Evolutionary conservation across 2,888 invertebrate species (phyloP).

Genomic region (Eumerus sabulonum): DNA sequence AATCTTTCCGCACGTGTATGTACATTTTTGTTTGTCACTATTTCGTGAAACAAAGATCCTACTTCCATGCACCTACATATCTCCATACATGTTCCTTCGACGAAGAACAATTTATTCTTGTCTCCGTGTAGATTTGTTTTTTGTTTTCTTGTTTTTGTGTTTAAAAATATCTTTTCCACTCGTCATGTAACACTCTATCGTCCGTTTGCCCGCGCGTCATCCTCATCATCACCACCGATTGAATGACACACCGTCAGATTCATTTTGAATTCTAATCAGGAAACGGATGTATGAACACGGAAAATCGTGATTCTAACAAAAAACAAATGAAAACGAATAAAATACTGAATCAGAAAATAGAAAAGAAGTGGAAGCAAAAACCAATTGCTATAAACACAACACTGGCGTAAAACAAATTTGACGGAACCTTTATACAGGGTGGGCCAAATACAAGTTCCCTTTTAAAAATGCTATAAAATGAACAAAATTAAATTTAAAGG

Average conservation of each 20-base stretch:
- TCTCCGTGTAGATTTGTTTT: conserved; percentile 19
- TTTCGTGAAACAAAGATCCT: not conserved
- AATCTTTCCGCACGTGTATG: no score
- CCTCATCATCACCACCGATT: conserved; percentile 27
- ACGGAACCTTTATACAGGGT: no score
- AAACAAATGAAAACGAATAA: conserved; percentile 11
- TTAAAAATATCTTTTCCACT: conserved; percentile 14
- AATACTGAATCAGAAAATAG: no score
- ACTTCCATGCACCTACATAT: conserved; percentile 21
- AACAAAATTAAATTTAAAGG: no score
- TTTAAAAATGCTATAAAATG: no score
- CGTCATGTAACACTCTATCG: conserved; percentile 53
- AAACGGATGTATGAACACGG: conserved; percentile 65
- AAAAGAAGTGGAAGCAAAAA: no score
- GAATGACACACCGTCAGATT: conserved; percentile 63
- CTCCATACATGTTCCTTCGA: conserved; percentile 38
- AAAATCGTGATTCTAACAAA: conserved; percentile 49
- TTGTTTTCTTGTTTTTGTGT: no score
- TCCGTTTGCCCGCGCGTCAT: conserved; percentile 18
- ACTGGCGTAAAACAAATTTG: no score
- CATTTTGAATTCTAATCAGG: conserved; percentile 65
- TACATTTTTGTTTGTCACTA: no score
- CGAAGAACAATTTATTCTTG: conserved; percentile 10
- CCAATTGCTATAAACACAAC: no score
- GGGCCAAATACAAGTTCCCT: no score